These are phyloP conservation scores for Pycnonotus jocosus DNA, from an alignment of 2,113 vertebrate genomes.

Conservation along the genomic window DNA sequence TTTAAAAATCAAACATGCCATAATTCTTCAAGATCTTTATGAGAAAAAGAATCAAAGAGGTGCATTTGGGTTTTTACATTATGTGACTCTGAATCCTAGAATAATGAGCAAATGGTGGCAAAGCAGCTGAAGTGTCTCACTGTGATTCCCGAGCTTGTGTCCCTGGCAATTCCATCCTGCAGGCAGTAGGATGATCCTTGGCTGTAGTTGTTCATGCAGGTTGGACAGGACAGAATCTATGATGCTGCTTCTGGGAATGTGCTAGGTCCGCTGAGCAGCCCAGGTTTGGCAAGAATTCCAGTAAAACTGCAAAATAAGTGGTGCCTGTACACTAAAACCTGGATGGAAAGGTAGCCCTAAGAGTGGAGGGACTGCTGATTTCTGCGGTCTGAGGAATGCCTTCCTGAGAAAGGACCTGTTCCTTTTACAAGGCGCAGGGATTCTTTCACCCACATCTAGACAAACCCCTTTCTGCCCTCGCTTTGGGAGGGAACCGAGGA, in stretches of 20 bases:
- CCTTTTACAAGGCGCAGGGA: background rate
- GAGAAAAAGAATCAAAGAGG: background rate
- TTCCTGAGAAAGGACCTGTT: background rate
- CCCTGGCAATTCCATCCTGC: background rate
- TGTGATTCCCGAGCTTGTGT: background rate
- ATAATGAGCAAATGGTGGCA: background rate
- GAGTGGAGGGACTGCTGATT: background rate
- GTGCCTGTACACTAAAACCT: fast-evolving
- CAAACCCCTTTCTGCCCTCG: background rate
- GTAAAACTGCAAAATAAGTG: background rate
- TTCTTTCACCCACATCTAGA: background rate
- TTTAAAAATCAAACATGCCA: background rate
- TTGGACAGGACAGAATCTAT: background rate
- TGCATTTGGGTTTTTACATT: background rate
- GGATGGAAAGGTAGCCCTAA: background rate
- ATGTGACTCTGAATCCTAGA: background rate
- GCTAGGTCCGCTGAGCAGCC: background rate
- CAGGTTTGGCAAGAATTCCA: background rate
- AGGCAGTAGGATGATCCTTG: background rate
- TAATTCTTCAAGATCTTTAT: background rate
- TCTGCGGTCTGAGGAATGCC: background rate
- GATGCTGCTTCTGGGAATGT: too few species aligned
- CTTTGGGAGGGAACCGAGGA: background rate
- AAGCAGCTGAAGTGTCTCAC: background rate
- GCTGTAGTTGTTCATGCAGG: background rate